Evolutionary conservation across 2,888 invertebrate genomes (phyloP), one percentile per base, ranked within the genome.

Genomic region (Melangyna quadrimaculata): DNA sequence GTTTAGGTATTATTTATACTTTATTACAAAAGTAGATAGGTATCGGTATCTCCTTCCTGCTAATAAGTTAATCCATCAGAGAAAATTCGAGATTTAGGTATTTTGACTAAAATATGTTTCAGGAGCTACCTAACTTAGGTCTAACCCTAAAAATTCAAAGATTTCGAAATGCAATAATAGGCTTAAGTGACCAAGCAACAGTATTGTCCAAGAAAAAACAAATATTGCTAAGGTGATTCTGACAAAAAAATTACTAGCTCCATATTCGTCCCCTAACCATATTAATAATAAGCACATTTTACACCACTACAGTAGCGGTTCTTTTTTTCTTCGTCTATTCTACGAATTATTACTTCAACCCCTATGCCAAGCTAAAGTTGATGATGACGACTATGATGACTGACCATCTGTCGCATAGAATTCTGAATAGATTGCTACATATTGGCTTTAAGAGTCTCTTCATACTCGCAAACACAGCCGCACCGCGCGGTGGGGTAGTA

Each of bases 391-490:
- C 59, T 63, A 81, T 78, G 82, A 82, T 82, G 87, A 87, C 82
- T 82, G 87, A 87, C 87, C 87, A 87, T 87, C 87, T 87, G 87
- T 87, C 87, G 87, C 87, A 78, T 82, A 71, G 82, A 87, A 81
- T 86, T 86, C 72, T 55, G 37, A 86, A 69, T 86, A 77, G 70
- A 70, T 74, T 55, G 59, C 48, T 63, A 77, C 77, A 84, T 80
- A 81, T 87, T 80, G 80, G 69, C 57, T 61, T 79, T 45, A 84
- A 84, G 84, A n/a, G n/a, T n/a, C n/a, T 55, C 61, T n/a, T 65
- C 63, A 63, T 63, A 63, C 27, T 14, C 7, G 19, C 57, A 57
- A 22, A 37, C n/a, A 45, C 19, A 77, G 59, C 12, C 32, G 35
- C 22, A 51, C 12, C 32, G 35, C 22, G 29, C 48, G n/a, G 63